These are phyloP conservation scores for Micropoecilia bifurca DNA, from an alignment of 2,797 vertebrate genomes.

Conservation along the genomic window DNA sequence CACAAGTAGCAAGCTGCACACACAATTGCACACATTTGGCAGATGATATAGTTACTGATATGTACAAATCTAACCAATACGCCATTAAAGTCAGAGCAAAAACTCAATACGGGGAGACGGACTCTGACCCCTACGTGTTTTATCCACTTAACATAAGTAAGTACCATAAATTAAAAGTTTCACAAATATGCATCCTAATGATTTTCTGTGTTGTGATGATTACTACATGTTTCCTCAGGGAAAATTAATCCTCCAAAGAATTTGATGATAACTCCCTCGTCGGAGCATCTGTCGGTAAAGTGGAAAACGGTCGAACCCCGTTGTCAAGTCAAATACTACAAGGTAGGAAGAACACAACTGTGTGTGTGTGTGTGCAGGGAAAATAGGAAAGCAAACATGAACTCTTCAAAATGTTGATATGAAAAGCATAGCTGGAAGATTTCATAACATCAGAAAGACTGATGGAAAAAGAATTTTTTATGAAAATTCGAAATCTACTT, in stretches of 20 bases:
- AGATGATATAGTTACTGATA: accelerated
- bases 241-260: conserved; percentile 39
- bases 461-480: neutral
- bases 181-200: neutral
- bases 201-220: neutral
- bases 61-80: accelerated
- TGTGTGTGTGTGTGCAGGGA: neutral
- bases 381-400: neutral
- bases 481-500: neutral
- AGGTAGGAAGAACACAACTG: conserved; percentile 47
- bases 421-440: neutral
- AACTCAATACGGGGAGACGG: conserved; percentile 36
- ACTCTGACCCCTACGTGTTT: conserved; percentile 44
- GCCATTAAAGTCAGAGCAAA: conserved; percentile 58
- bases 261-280: neutral
- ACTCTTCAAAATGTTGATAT: neutral
- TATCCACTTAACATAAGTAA: conserved; percentile 22
- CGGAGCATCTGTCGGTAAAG: conserved; percentile 29
- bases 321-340: conserved; percentile 67
- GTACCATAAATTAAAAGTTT: conserved; percentile 24
- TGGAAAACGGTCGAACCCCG: accelerated
- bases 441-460: neutral
- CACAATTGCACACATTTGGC: neutral
- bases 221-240: conserved; percentile 40
- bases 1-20: conserved; percentile 28